Percentiles rank a stretch among this genome's conserved stretches.
These are phyloP conservation scores for Cheilosia vulpina DNA, from an alignment of 2,888 invertebrate genomes.

Conservation along the genomic window DNA sequence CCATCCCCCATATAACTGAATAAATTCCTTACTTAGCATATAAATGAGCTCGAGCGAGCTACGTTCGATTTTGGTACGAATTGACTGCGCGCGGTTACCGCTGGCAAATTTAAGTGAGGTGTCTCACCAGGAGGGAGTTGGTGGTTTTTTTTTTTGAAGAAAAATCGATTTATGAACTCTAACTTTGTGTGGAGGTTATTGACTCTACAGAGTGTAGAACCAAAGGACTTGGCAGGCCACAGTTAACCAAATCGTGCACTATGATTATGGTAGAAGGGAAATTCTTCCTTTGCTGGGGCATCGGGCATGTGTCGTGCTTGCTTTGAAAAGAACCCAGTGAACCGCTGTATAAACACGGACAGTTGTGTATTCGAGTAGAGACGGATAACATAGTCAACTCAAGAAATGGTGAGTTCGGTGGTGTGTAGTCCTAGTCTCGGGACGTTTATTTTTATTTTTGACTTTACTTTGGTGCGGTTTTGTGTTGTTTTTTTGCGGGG, in stretches of 20 bases:
- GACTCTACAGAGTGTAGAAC: no score
- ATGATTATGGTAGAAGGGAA: no score
- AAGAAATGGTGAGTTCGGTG: neutral
- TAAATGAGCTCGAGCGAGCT: slow-evolving; percentile 1
- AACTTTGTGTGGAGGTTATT: no score
- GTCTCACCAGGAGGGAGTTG: no score
- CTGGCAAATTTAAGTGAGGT: slow-evolving; percentile 1
- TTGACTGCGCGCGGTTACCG: no score
- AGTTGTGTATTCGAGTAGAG: neutral
- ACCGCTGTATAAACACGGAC: neutral
- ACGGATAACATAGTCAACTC: neutral
- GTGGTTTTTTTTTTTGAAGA: no score
- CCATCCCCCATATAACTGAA: neutral
- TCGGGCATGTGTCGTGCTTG: neutral
- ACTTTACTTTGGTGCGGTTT: slow-evolving; percentile 22
- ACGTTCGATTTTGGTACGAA: neutral
- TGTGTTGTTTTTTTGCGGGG: neutral
- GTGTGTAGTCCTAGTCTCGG: neutral
- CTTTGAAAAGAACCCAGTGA: neutral
- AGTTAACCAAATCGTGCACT: no score
- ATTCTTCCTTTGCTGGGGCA: no score
- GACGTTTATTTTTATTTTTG: slow-evolving; percentile 3
- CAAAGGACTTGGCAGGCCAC: no score
- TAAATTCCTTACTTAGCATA: slow-evolving; percentile 2
- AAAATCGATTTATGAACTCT: no score